Evolutionary conservation across 2,797 vertebrate genomes (phyloP).

Genomic region (Amphiprion clarkii): DNA sequence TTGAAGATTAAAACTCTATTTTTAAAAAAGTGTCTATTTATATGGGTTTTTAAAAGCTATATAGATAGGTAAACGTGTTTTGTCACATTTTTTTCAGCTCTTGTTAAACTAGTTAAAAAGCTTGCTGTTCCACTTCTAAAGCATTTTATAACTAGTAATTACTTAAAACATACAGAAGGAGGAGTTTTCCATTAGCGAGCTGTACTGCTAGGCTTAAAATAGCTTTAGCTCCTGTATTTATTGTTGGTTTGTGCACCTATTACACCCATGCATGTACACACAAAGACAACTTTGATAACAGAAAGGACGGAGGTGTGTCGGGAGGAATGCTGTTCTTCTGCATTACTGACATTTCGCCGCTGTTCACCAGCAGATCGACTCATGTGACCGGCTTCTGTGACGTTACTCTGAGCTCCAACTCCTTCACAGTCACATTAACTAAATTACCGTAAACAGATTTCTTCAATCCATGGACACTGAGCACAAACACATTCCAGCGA

Average conservation of each 20-base stretch:
- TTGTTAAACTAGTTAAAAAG: conserved; percentile 40
- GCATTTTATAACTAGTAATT: background rate
- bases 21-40: too few species aligned
- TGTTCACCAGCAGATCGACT: conserved; percentile 32
- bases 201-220: background rate
- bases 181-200: background rate
- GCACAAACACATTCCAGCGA: background rate
- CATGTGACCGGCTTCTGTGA: conserved; percentile 29
- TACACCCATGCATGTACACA: background rate
- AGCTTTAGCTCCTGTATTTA: background rate
- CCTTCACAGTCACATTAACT: background rate
- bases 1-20: too few species aligned
- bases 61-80: conserved; percentile 8
- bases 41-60: background rate
- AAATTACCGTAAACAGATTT: conserved; percentile 15
- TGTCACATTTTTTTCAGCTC: background rate
- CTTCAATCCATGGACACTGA: background rate
- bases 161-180: background rate
- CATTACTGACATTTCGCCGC: conserved; percentile 42
- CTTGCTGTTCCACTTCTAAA: conserved; percentile 14
- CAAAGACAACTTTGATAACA: conserved; percentile 13
- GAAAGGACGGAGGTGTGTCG: conserved; percentile 31
- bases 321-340: conserved; percentile 65
- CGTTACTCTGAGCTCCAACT: conserved; percentile 10
- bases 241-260: background rate